Percentiles rank a stretch among this genome's conserved stretches.
These are phyloP conservation scores for Bradypodion pumilum DNA, from an alignment of 2,797 vertebrate genomes.

Conservation along the genomic window DNA sequence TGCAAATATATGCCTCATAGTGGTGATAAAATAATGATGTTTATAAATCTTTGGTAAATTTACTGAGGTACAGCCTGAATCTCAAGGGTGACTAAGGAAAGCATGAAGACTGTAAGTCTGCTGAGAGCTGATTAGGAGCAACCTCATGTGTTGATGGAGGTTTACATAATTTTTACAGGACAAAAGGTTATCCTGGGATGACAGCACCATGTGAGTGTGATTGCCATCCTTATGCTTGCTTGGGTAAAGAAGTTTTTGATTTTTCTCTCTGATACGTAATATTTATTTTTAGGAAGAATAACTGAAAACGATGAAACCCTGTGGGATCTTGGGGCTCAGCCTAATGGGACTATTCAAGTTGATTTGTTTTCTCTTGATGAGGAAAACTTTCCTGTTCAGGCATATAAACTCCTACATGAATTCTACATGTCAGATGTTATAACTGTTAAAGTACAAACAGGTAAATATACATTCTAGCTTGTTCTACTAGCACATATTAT, in stretches of 20 bases:
- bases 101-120: not conserved
- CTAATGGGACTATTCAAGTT: conserved; percentile 76
- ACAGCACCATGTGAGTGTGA: not conserved
- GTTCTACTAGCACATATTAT: not conserved
- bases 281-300: conserved; percentile 74
- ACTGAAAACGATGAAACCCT: conserved; percentile 76
- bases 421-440: conserved; percentile 83
- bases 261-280: not conserved
- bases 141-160: not conserved
- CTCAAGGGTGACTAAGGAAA: not conserved
- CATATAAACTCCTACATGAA: conserved; percentile 68
- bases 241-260: not conserved
- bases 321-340: conserved; percentile 74
- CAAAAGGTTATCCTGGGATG: too few species aligned
- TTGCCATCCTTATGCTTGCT: not conserved
- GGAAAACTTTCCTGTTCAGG: conserved; percentile 73
- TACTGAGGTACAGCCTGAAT: not conserved
- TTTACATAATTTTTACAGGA: not conserved
- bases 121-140: not conserved
- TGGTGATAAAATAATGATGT: not conserved
- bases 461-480: conserved; percentile 51
- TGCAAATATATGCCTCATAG: too few species aligned
- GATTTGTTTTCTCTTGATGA: conserved; percentile 79
- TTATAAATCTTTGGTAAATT: not conserved
- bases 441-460: conserved; percentile 82